phyloP scores from a whole-genome alignment of 1,140 invertebrate species.

The Asobara japonica region DNA sequence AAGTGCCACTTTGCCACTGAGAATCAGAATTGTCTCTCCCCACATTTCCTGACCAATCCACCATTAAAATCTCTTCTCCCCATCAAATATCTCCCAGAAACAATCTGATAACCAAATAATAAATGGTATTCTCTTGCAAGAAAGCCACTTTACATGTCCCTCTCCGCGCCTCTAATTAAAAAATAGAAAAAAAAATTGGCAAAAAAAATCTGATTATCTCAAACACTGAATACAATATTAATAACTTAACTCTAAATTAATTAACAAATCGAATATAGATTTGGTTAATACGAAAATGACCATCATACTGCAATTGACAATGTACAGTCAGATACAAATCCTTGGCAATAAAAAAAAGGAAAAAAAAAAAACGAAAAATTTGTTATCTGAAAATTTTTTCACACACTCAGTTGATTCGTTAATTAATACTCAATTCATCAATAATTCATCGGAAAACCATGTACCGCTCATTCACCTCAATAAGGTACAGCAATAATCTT shows the following conservation, averaged over 20 bases:
- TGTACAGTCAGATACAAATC: conserved; percentile 48
- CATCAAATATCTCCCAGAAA: no score
- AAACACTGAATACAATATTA: conserved; percentile 1
- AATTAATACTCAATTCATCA: no score
- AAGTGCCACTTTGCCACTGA: no score
- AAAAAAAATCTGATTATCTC: background rate
- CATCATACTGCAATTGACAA: conserved; percentile 44
- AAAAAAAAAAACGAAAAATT: conserved; percentile 43
- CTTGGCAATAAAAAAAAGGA: conserved; percentile 42
- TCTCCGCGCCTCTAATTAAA: background rate
- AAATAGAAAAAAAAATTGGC: background rate
- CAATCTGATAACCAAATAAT: no score
- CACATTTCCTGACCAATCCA: background rate
- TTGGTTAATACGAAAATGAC: conserved; percentile 38
- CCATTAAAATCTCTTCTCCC: no score
- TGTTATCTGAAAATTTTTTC: no score
- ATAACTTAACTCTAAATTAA: conserved; percentile 24
- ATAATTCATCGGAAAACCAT: no score
- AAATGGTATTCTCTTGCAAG: background rate
- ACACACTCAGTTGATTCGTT: no score
- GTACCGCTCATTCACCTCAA: no score
- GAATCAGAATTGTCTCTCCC: no score
- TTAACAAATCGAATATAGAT: conserved; percentile 39
- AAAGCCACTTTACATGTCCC: background rate
- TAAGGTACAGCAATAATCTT: no score